Evolutionary conservation across 2,797 vertebrate genomes (phyloP), one percentile per base, ranked within the genome.

Genomic region (Capromys pilorides): DNA sequence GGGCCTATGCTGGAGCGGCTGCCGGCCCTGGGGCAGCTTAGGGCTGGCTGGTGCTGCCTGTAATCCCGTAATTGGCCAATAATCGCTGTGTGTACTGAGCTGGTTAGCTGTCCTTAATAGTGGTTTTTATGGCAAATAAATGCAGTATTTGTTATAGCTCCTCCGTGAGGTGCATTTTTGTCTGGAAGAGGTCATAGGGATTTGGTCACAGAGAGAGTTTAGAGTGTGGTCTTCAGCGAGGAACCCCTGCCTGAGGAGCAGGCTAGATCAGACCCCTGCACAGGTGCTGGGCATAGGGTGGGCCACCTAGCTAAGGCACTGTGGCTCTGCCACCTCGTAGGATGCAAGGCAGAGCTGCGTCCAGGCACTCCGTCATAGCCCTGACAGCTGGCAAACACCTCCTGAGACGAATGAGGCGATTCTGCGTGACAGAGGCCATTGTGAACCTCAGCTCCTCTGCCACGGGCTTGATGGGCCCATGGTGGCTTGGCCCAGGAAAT

Each of bases 41-140:
- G 19, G 66, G 57, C 86, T 19, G 91, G 31, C 90, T 14, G 16
- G 10, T 0, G 0, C 59, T 2, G 31, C 78, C 12, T 3, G 28
- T 39, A 19, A 10, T 51, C 86, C 75, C 33, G 13, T 75, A 86
- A 71, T 62, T 69, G 49, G 45, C 69, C 4, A 1, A 67, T 88
- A 24, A 61, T 61, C 1, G 4, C 54, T 79, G 57, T 0, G 57
- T 41, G 26, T 1, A 0, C 31, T 31, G 73, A 85, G 12, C 0
- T 0, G 45, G 67, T 14, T 3, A 41, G 81, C 49, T 1, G 3
- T 69, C 88, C 13, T 78, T 93, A 54, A 81, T 45, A 57, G 77
- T 33, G 71, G 59, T 28, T 88, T 94, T 86, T 11, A 41, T 19
- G 66, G 62, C 62, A 75, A 67, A 36, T 91, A 94, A 93, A 39